Evolutionary conservation across 2,797 vertebrate species (phyloP).

Genomic region (Diglossa cyanea): DNA sequence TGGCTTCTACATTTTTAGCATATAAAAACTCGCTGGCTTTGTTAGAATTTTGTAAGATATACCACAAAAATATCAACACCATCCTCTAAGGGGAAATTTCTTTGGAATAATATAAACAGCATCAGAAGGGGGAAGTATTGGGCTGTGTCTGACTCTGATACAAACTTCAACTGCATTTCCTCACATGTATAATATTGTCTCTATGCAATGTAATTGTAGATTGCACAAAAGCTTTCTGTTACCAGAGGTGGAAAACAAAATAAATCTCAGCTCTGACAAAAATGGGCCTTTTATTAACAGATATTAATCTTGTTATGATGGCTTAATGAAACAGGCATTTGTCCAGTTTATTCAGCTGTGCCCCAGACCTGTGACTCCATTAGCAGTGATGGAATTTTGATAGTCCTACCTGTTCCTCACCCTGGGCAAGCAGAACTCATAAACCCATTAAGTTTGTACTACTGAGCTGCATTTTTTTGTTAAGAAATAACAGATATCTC

Average conservation of each 20-base stretch:
- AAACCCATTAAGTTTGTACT: neutral
- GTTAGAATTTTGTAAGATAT: neutral
- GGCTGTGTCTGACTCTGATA: neutral
- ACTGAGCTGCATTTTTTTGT: neutral
- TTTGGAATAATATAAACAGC: neutral
- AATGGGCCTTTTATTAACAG: neutral
- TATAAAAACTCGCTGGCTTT: neutral
- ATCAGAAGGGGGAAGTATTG: neutral
- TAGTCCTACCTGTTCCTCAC: neutral
- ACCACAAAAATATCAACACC: neutral
- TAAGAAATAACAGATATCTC: rapidly evolving
- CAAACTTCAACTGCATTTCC: neutral
- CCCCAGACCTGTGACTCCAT: neutral
- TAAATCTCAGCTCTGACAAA: neutral
- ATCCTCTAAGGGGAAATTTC: neutral
- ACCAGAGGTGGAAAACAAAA: neutral
- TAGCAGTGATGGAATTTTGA: neutral
- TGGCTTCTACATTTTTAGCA: neutral
- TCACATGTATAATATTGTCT: neutral
- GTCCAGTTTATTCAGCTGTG: neutral
- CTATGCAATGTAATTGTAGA: neutral
- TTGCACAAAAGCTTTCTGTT: neutral
- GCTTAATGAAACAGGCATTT: neutral
- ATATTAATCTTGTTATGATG: neutral
- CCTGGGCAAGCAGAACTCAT: neutral